Percentiles rank a stretch among this genome's conserved stretches.
Evolutionary conservation across 1,140 invertebrate genomes (phyloP).

Genomic region (Drosophila melanica): DNA sequence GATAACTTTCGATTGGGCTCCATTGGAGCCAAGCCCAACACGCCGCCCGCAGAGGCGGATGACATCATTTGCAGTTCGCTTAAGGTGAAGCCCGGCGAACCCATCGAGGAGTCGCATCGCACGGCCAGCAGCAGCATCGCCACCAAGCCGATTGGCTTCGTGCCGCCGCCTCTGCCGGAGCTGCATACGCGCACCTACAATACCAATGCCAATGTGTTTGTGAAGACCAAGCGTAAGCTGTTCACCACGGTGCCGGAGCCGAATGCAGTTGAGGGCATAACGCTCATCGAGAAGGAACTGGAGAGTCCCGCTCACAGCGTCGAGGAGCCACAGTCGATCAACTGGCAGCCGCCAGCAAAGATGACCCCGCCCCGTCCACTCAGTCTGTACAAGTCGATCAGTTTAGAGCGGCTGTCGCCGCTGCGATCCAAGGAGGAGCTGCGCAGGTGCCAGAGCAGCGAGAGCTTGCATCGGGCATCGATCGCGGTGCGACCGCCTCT

Average conservation of each 20-base stretch:
- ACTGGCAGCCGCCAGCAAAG: neutral
- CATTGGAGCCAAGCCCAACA: neutral
- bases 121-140: slow-evolving; percentile 34
- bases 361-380: slow-evolving; percentile 30
- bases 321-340: slow-evolving; percentile 39
- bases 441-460: slow-evolving; percentile 58
- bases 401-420: slow-evolving; percentile 48
- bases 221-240: slow-evolving; percentile 90
- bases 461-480: slow-evolving; percentile 25
- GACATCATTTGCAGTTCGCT: slow-evolving; percentile 70
- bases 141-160: slow-evolving; percentile 43
- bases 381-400: slow-evolving; percentile 60
- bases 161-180: slow-evolving; percentile 71
- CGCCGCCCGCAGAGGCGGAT: slow-evolving; percentile 42
- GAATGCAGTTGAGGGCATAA: slow-evolving; percentile 63
- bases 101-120: slow-evolving; percentile 75
- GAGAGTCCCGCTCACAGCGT: slow-evolving; percentile 54
- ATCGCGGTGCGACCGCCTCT: slow-evolving; percentile 54
- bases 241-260: slow-evolving; percentile 87
- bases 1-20: slow-evolving; percentile 70
- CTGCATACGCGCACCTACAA: slow-evolving; percentile 79
- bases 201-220: slow-evolving; percentile 86
- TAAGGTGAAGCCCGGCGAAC: slow-evolving; percentile 78
- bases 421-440: slow-evolving; percentile 31
- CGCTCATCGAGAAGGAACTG: slow-evolving; percentile 65